Percentiles rank a stretch among this genome's conserved stretches.
Conservation (phyloP, 1,140 invertebrate species). For the Lepidurus arcticus region DNA sequence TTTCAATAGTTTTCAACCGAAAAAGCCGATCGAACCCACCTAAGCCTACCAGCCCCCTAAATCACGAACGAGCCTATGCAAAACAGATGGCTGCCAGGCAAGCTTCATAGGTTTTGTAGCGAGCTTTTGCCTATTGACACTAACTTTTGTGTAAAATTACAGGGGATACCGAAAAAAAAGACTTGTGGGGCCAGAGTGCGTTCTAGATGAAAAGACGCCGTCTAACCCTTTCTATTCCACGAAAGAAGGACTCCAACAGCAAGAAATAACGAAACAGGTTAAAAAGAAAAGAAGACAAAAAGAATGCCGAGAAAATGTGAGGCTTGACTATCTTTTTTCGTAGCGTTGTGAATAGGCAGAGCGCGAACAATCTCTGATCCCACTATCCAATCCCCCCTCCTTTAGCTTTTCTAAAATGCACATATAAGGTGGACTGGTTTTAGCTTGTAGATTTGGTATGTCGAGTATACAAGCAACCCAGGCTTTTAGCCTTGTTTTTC, state of each 20-base stretch:
- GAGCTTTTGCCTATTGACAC: slow-evolving; percentile 17
- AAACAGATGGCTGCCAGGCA: neutral
- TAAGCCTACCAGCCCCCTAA: neutral
- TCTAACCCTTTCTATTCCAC: neutral
- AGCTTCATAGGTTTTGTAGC: neutral
- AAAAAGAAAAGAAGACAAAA: slow-evolving; percentile 6
- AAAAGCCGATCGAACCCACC: neutral
- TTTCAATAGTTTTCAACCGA: neutral
- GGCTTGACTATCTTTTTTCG: slow-evolving; percentile 5
- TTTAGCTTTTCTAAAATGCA: neutral
- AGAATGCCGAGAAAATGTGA: slow-evolving; percentile 2
- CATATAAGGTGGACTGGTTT: too few relatives aligned
- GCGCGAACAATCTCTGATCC: neutral
- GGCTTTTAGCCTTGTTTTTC: neutral
- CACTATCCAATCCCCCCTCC: neutral
- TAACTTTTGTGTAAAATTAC: neutral
- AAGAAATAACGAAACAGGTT: slow-evolving; percentile 9
- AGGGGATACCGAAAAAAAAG: neutral
- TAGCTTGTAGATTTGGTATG: too few relatives aligned
- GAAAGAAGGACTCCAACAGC: neutral
- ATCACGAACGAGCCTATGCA: slow-evolving; percentile 6
- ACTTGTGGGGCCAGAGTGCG: neutral
- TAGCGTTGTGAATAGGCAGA: neutral
- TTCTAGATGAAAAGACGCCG: neutral
- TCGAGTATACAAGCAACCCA: too few relatives aligned